phyloP scores from a whole-genome alignment of 2,888 invertebrate genomes.

The Fragum fragum region DNA sequence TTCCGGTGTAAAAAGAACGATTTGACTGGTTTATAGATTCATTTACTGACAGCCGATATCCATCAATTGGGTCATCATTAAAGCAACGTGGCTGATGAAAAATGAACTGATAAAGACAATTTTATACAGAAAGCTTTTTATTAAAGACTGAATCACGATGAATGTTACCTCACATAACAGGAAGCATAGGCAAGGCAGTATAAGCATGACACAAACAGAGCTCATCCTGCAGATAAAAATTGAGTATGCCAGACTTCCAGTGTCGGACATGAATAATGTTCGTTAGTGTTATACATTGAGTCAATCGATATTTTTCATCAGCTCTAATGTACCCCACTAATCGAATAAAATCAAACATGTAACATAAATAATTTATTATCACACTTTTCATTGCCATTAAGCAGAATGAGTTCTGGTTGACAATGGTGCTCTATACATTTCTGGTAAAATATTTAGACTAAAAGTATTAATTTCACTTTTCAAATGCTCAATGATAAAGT shows the following conservation, averaged over 20 bases:
- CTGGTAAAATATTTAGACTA: not conserved
- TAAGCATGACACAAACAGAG: conserved; percentile 13
- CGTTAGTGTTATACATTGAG: not conserved
- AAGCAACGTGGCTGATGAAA: too few relatives aligned
- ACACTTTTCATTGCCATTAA: not conserved
- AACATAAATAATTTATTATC: conserved; percentile 5
- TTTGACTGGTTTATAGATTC: too few relatives aligned
- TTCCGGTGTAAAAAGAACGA: too few relatives aligned
- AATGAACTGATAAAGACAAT: too few relatives aligned
- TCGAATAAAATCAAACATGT: not conserved
- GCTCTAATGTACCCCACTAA: not conserved
- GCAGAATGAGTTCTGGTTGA: conserved; percentile 10
- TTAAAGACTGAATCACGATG: conserved; percentile 26
- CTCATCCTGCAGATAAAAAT: conserved; percentile 11
- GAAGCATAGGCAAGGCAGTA: conserved; percentile 7
- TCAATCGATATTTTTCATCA: conserved; percentile 1
- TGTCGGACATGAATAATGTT: not conserved
- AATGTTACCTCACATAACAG: conserved; percentile 15
- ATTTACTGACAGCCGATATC: too few relatives aligned
- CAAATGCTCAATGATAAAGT: too few relatives aligned
- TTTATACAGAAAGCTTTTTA: conserved; percentile 26
- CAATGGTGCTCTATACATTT: conserved; percentile 1
- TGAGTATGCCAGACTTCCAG: not conserved
- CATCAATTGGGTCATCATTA: too few relatives aligned
- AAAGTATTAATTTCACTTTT: too few relatives aligned